Evolutionary conservation across 2,113 vertebrate genomes (phyloP).

Genomic region (Natator depressus): DNA sequence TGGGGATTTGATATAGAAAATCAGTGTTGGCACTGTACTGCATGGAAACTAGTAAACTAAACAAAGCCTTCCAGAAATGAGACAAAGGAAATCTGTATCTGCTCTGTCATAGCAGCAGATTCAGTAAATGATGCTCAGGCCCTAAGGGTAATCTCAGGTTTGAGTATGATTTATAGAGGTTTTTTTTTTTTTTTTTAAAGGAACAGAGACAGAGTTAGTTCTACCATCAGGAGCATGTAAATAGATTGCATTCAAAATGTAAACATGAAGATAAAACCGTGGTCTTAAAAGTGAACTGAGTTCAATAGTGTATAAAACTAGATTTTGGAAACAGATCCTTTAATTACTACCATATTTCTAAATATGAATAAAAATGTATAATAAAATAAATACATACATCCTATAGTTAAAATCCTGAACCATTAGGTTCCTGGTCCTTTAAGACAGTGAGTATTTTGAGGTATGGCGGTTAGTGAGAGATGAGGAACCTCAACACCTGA

Average conservation of each 20-base stretch:
- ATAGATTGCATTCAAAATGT: neutral
- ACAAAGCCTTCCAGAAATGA: constrained; percentile 5
- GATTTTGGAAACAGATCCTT: neutral
- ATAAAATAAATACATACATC: neutral
- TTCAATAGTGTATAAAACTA: neutral
- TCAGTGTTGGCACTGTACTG: neutral
- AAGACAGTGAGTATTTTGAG: neutral
- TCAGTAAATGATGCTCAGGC: neutral
- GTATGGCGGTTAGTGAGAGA: neutral
- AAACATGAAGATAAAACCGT: neutral
- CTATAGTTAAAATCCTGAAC: neutral
- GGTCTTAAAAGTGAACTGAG: neutral
- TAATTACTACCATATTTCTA: neutral
- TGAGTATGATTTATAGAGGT: neutral
- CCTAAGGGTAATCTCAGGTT: neutral
- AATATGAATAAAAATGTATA: neutral
- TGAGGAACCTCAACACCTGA: neutral
- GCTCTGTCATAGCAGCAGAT: neutral
- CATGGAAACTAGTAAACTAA: neutral
- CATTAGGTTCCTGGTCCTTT: neutral
- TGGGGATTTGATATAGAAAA: constrained; percentile 4
- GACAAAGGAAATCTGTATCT: neutral
- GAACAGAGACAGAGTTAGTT: neutral
- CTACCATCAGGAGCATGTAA: neutral
- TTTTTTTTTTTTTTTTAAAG: neutral